phyloP scores from a whole-genome alignment of 2,797 vertebrate species.

The Heteromormyrus szaboi region DNA sequence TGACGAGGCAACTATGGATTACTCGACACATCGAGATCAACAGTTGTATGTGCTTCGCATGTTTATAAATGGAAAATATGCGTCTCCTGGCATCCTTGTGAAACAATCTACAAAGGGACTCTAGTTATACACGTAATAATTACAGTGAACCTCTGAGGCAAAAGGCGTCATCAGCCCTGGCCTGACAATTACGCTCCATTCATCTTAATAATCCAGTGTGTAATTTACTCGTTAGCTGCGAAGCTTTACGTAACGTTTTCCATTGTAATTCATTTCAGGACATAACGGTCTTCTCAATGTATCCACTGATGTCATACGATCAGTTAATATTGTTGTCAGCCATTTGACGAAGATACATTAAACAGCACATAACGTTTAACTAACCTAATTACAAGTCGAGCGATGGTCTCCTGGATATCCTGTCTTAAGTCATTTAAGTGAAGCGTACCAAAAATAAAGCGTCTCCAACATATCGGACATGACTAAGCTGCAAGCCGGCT shows the following conservation, averaged over 20 bases:
- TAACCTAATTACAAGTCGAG: background rate
- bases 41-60: background rate
- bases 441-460: background rate
- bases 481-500: background rate
- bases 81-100: background rate
- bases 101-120: background rate
- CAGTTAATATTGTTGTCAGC: background rate
- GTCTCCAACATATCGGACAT: background rate
- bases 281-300: background rate
- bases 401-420: background rate
- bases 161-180: background rate
- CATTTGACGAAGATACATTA: background rate
- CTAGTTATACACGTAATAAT: background rate
- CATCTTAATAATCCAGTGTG: background rate
- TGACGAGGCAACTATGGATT: background rate
- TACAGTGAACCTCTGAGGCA: background rate
- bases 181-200: background rate
- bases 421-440: background rate
- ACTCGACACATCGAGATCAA: background rate
- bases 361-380: background rate
- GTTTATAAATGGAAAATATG: background rate
- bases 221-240: background rate
- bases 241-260: background rate
- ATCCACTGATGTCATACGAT: background rate
- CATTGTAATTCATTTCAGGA: background rate